A percentile compares a stretch with the other conserved stretches of the same genome.
phyloP scores from a whole-genome alignment of 2,113 vertebrate species.

The Orycteropus afer region DNA sequence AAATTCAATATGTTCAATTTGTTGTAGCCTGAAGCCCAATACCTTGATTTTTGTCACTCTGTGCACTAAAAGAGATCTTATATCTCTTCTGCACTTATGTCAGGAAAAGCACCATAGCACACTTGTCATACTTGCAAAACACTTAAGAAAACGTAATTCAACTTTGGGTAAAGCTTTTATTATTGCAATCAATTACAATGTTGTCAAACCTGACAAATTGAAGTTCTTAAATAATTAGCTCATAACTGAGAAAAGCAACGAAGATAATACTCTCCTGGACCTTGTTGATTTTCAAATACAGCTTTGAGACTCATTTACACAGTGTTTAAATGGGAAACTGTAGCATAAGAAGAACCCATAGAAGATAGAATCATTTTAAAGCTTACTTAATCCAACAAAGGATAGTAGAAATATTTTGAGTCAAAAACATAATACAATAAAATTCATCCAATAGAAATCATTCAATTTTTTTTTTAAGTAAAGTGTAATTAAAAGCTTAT shows the following conservation, averaged over 20 bases:
- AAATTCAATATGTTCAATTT: conserved; percentile 70
- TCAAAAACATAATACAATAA: conserved; percentile 14
- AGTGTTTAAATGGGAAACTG: background rate
- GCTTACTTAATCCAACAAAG: background rate
- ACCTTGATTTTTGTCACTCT: conserved; percentile 61
- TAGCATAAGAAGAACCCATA: background rate
- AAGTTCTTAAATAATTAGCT: conserved; percentile 52
- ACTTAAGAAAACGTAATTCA: conserved; percentile 71
- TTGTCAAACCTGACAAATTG: conserved; percentile 68
- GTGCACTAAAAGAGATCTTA: conserved; percentile 45
- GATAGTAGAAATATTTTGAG: background rate
- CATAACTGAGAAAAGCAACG: conserved; percentile 37
- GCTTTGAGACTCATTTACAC: conserved; percentile 50
- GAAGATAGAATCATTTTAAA: background rate
- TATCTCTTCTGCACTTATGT: conserved; percentile 47
- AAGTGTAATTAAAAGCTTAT: background rate
- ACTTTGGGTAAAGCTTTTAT: conserved; percentile 67
- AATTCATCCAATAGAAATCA: background rate
- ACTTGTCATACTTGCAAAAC: conserved; percentile 73
- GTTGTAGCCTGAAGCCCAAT: conserved; percentile 45
- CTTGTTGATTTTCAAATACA: conserved; percentile 45
- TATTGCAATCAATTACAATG: conserved; percentile 71
- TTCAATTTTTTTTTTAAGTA: background rate
- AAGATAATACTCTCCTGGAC: background rate
- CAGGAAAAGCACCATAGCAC: conserved; percentile 60